Evolutionary conservation across 64 coral and sea anemone species (phyloP).

Genomic region (Montipora sp.): DNA sequence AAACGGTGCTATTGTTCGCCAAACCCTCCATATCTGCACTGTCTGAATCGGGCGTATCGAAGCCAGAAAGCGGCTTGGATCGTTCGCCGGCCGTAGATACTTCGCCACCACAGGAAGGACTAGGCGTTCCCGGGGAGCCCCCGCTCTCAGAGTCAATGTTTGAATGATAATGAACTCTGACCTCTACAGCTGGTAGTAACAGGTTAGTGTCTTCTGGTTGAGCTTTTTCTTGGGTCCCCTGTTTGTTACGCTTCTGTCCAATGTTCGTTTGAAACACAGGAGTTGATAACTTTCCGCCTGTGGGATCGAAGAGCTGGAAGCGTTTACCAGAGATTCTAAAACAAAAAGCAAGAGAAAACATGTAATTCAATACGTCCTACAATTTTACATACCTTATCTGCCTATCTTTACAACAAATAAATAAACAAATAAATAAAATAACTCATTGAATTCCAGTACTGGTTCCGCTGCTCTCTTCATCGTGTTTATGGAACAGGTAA

Average conservation of each 20-base stretch:
- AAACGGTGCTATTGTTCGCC: neutral
- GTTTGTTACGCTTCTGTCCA: slow-evolving; percentile 80
- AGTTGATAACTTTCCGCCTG: slow-evolving; percentile 54
- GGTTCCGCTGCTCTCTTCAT: too few relatives aligned
- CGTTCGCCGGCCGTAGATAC: neutral
- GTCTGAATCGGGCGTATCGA: slow-evolving; percentile 3
- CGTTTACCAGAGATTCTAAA: slow-evolving; percentile 66
- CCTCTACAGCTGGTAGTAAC: slow-evolving; percentile 93
- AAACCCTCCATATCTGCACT: neutral
- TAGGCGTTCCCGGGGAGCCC: neutral
- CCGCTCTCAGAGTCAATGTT: slow-evolving; percentile 68
- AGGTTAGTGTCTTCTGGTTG: slow-evolving; percentile 80
- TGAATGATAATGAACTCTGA: slow-evolving; percentile 89
- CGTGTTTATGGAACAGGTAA: too few relatives aligned
- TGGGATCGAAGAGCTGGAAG: slow-evolving; percentile 44
- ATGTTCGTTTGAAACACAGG: slow-evolving; percentile 37
- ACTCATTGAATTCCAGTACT: too few relatives aligned
- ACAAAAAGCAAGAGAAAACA: neutral
- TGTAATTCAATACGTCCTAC: neutral
- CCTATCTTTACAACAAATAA: too few relatives aligned
- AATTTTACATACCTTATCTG: too few relatives aligned
- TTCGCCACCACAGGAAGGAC: neutral
- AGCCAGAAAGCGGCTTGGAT: neutral
- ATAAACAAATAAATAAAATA: too few relatives aligned
- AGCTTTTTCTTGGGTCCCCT: slow-evolving; percentile 56